A percentile compares a stretch with the other conserved stretches of the same genome.
These are phyloP conservation scores for Leptinotarsa haldemani DNA, from an alignment of 2,888 invertebrate genomes.

Conservation along the genomic window DNA sequence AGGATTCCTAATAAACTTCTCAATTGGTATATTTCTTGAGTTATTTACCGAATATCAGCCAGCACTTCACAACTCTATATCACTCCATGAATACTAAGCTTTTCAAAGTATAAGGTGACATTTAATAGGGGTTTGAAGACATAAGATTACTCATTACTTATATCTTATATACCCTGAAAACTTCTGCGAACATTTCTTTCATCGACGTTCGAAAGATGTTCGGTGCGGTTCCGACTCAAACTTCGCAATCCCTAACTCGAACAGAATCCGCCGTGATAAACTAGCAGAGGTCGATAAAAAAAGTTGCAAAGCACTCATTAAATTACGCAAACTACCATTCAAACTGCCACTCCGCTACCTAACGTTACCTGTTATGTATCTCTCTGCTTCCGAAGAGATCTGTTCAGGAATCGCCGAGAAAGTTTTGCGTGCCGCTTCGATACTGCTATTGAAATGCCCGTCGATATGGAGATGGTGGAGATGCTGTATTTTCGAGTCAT, in stretches of 20 bases:
- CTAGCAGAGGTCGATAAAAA: conserved; percentile 23
- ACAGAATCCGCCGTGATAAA: conserved; percentile 5
- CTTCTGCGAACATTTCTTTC: too few relatives aligned
- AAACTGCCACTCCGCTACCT: neutral
- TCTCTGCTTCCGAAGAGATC: conserved; percentile 70
- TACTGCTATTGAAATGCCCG: conserved; percentile 71
- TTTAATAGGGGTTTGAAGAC: too few relatives aligned
- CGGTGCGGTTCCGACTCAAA: neutral
- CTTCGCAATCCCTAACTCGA: neutral
- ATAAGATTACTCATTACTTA: too few relatives aligned
- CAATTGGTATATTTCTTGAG: too few relatives aligned
- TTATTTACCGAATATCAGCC: too few relatives aligned
- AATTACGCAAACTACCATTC: conserved; percentile 22
- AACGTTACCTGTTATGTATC: conserved; percentile 71
- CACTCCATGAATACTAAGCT: too few relatives aligned
- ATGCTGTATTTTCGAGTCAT: conserved; percentile 56
- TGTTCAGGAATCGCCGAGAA: conserved; percentile 73
- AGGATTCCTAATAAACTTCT: too few relatives aligned
- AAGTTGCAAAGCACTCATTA: conserved; percentile 27
- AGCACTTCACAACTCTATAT: too few relatives aligned
- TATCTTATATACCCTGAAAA: too few relatives aligned
- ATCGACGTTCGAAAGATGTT: too few relatives aligned
- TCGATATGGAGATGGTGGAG: conserved; percentile 65
- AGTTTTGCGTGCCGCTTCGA: conserved; percentile 71
- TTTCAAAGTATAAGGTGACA: too few relatives aligned